These are phyloP conservation scores for Druon quercuslanigerum DNA, from an alignment of 1,140 invertebrate genomes.

Conservation along the genomic window DNA sequence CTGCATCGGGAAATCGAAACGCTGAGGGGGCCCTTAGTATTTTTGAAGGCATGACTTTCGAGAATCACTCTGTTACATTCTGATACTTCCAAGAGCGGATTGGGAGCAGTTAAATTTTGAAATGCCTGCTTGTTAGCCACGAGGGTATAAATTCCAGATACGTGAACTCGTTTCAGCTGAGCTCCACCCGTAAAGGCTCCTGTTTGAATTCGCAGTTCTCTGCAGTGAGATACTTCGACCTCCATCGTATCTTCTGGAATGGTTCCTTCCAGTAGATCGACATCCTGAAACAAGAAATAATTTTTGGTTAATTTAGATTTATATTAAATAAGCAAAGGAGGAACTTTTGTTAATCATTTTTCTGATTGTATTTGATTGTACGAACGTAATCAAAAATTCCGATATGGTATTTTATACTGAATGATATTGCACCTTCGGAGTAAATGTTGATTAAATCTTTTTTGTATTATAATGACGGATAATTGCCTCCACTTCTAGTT, in stretches of 20 bases:
- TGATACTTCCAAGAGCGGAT: conserved; percentile 75
- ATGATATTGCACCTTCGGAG: background rate
- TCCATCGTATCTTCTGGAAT: conserved; percentile 76
- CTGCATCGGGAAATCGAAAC: conserved; percentile 77
- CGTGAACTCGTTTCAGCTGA: conserved; percentile 71
- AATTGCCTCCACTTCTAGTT: conserved; percentile 44
- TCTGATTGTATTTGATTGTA: background rate
- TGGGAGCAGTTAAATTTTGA: conserved; percentile 74
- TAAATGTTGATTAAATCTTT: conserved; percentile 29
- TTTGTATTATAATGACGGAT: conserved; percentile 19
- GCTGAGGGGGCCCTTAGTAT: conserved; percentile 78
- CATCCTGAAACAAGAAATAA: conserved; percentile 73
- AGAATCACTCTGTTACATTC: conserved; percentile 76
- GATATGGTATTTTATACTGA: background rate
- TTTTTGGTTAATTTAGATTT: conserved; percentile 38
- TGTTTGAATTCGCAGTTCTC: conserved; percentile 76
- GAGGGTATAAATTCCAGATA: conserved; percentile 73
- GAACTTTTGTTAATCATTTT: background rate
- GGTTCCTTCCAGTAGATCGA: conserved; percentile 75
- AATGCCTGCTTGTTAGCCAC: conserved; percentile 76
- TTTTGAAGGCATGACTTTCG: conserved; percentile 77
- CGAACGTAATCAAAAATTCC: background rate
- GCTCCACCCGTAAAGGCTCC: conserved; percentile 72
- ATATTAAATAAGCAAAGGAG: conserved; percentile 8
- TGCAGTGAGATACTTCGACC: conserved; percentile 78